Evolutionary conservation across 2,888 invertebrate species (phyloP), one percentile per base, ranked within the genome.

Genomic region (Drosophila tanythrix): DNA sequence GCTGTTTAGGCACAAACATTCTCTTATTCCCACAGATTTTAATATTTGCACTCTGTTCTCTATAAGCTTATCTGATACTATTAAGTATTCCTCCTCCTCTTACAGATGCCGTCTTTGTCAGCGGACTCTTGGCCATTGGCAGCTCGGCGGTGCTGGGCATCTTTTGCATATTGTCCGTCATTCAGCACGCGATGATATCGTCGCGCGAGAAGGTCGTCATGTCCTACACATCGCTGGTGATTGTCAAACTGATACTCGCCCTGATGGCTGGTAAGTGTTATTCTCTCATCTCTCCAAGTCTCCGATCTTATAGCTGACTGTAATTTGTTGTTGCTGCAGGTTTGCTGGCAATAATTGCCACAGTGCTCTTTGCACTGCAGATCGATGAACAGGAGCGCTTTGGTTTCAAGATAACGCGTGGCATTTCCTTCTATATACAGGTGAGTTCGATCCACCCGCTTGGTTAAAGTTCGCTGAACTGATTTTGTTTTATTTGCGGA

Each of bases 391-490:
- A 95, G 86, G 93, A 93, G 76, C 94, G 95, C 82, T 95, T 94
- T 91, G 97, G 97, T 67, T 97, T 96, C 93, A 94, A 94, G 89
- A 94, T 97, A 76, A 95, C 95, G 60, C 95, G 97, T 87, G 97
- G 97, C 77, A 96, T 96, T 91, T 97, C 96, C 68, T 98, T 98
- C 93, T 97, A 97, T 93, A 95, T 98, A 93, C 97, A 97, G 95
- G 97, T 97, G 93, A 92, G 73, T 77, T 15, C 8, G 31, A n/a
- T 13, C 3, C 2, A 21, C 10, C 7, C 2, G 35, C 10, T 25
- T 6, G 21, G n/a, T 29, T 46, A 52, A 36, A 21, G 25, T 29
- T 25, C 38, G 5, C 52, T 27, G n/a, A 56, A 59, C 21, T 55
- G 7, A 2, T 33, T 50, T 31, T 13, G 29, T 18, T 51, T 8